phyloP scores from a whole-genome alignment of 2,797 vertebrate genomes.

The Rousettus madagascariensis region DNA sequence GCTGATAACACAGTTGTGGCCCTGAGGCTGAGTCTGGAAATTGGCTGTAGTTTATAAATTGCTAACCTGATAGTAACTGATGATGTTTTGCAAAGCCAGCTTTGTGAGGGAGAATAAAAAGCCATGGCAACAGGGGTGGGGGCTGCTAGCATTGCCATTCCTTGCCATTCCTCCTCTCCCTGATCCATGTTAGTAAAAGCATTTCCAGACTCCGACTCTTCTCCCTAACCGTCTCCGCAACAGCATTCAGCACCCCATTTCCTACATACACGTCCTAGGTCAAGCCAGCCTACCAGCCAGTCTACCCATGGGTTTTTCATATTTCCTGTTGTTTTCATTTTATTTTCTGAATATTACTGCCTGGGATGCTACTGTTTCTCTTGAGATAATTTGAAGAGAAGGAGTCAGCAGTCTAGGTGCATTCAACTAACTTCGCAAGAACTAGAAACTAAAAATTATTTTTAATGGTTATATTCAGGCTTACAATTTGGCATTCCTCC shows the following conservation, averaged over 20 bases:
- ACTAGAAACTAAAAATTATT: conserved; percentile 33
- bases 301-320: background rate
- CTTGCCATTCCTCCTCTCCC: too few relatives aligned
- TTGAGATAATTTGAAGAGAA: background rate
- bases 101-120: too few relatives aligned
- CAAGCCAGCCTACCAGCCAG: background rate
- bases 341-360: conserved; percentile 5
- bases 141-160: too few relatives aligned
- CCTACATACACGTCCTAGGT: background rate
- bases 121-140: too few relatives aligned
- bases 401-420: background rate
- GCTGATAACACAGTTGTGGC: too few relatives aligned
- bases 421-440: background rate
- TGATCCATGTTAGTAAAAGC: too few relatives aligned
- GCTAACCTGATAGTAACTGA: too few relatives aligned
- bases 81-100: too few relatives aligned
- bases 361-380: background rate
- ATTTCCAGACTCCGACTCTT: too few relatives aligned
- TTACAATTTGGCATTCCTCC: background rate
- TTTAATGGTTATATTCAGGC: background rate
- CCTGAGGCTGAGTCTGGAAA: too few relatives aligned
- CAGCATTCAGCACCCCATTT: background rate
- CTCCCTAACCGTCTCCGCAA: too few relatives aligned
- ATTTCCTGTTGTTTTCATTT: background rate
- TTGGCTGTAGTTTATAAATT: too few relatives aligned